Evolutionary conservation across 2,113 vertebrate species (phyloP), one percentile per base, ranked within the genome.

Genomic region (Ceyx melanurus): DNA sequence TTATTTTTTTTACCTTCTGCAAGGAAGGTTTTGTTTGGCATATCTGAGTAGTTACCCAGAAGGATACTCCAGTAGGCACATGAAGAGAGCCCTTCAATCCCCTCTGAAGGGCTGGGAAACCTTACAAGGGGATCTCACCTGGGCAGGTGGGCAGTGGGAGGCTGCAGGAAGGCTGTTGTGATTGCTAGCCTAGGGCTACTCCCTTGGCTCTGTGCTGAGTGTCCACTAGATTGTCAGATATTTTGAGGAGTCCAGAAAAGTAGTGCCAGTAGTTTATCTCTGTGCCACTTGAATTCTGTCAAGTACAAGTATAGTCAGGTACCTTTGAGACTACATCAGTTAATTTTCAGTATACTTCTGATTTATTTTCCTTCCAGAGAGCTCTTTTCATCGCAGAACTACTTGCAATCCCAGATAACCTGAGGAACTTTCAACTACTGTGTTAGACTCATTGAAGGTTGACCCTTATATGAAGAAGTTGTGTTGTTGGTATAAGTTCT

Each of bases 111-210:
- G 11, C 35, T 64, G 64, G 23, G 28, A 46, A 58, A 21, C 28
- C 6, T 9, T 76, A 28, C 45, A 2, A 1, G 35, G 50, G 4
- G 1, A 22, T 64, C 35, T 25, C 8, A 3, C 8, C 33, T 17
- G 7, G 40, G 29, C 37, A 31, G 12, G 6, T 15, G 37, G 29
- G 25, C 0, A 1, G 15, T 31, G 12, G 28, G 33, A 76, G 26
- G 29, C n/a, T 82, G 45, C 21, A 37, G 35, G 15, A 53, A 46
- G 9, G 53, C 45, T 48, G 5, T 33, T 79, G 64, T 65, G n/a
- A 11, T 51, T 58, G 5, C 23, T 17, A 56, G 37, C n/a, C 22
- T 21, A 51, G 53, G 25, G 18, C 46, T 58, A 60, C 40, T 72
- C 19, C 22, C 15, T 75, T 26, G 26, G 16, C 23, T 77, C 23